A percentile compares a stretch with the other conserved stretches of the same genome.
phyloP scores from a whole-genome alignment of 2,113 vertebrate species.

The Synodontis membranacea region DNA sequence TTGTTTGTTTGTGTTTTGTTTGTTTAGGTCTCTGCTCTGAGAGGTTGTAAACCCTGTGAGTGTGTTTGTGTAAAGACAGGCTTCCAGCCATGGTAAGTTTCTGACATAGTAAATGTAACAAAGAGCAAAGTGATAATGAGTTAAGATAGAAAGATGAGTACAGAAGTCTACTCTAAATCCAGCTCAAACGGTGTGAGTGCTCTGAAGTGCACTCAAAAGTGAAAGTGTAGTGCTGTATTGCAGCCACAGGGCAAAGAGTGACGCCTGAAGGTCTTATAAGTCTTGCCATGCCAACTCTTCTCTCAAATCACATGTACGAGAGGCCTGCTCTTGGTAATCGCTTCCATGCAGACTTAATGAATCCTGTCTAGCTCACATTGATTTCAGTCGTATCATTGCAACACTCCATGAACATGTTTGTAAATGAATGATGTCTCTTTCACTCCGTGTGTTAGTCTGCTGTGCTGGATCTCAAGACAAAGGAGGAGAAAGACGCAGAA shows the following conservation, averaged over 20 bases:
- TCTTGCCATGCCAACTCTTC: background rate
- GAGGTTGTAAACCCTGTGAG: background rate
- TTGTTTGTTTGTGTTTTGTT: background rate
- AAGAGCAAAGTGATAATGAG: background rate
- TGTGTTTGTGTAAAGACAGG: conserved; percentile 34
- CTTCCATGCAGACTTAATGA: background rate
- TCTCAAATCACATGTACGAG: background rate
- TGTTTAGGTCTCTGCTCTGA: background rate
- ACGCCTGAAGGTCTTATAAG: background rate
- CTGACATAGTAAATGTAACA: background rate
- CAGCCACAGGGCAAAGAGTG: background rate
- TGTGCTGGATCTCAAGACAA: conserved; percentile 80
- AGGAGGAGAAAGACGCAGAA: conserved; percentile 90
- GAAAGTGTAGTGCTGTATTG: background rate
- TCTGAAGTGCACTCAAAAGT: too few species aligned
- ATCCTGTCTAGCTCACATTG: background rate
- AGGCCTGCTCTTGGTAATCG: background rate
- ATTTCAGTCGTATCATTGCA: background rate
- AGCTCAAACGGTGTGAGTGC: background rate
- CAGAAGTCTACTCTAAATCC: background rate
- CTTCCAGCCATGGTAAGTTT: conserved; percentile 53
- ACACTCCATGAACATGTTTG: background rate
- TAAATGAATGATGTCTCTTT: background rate
- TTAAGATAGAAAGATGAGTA: background rate
- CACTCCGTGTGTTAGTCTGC: conserved; percentile 68